Evolutionary conservation across 2,797 vertebrate genomes (phyloP).

Genomic region (Mus minutoides): DNA sequence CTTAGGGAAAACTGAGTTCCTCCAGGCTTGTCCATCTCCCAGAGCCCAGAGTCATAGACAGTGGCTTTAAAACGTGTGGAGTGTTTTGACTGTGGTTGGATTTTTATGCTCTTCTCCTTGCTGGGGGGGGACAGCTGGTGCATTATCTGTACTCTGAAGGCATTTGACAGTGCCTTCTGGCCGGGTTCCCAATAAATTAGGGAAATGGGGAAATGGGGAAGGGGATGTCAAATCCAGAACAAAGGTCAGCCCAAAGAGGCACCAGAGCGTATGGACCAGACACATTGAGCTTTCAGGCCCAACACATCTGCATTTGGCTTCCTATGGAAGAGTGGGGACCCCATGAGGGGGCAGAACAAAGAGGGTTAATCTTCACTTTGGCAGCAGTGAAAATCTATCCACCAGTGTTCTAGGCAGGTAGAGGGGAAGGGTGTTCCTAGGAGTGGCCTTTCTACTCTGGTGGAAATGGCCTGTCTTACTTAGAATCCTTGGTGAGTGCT

Average conservation of each 20-base stretch:
- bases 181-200: no score
- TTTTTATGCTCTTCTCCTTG: not conserved
- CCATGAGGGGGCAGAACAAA: not conserved
- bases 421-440: not conserved
- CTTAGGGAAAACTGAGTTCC: not conserved
- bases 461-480: not conserved
- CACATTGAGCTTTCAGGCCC: not conserved
- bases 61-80: not conserved
- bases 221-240: not conserved
- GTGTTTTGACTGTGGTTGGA: not conserved
- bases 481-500: not conserved
- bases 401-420: not conserved
- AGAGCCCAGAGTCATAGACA: not conserved
- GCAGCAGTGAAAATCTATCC: not conserved
- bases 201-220: not conserved
- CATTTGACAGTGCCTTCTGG: not conserved
- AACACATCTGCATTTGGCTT: not conserved
- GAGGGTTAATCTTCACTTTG: not conserved
- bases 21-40: not conserved
- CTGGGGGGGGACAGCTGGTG: no score
- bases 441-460: not conserved
- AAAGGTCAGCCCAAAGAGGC: not conserved
- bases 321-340: not conserved
- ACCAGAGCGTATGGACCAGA: not conserved
- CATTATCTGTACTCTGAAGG: not conserved